Evolutionary conservation across 2,888 invertebrate species (phyloP).

Genomic region (Caenorhabditis sp.): DNA sequence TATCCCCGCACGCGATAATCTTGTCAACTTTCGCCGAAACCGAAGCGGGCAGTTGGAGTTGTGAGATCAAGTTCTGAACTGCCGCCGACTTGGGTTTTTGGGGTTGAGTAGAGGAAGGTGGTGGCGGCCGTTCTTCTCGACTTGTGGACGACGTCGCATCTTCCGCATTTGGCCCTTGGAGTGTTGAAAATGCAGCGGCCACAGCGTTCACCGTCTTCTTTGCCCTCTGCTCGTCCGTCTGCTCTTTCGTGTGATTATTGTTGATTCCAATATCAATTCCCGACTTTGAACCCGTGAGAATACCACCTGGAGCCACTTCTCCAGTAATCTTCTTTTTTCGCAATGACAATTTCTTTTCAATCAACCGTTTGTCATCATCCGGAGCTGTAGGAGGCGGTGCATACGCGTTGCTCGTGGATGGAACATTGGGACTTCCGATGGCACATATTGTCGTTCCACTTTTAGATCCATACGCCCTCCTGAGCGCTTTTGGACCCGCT

Average conservation of each 20-base stretch:
- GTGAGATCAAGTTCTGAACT: slow-evolving; percentile 67
- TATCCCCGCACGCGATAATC: slow-evolving; percentile 71
- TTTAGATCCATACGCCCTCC: slow-evolving; percentile 69
- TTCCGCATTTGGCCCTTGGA: slow-evolving; percentile 18
- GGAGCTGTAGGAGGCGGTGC: slow-evolving; percentile 15
- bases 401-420: slow-evolving; percentile 58
- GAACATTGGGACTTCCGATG: slow-evolving; percentile 60
- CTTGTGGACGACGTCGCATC: not conserved
- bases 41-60: slow-evolving; percentile 74
- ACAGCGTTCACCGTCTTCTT: slow-evolving; percentile 78
- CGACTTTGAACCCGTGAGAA: slow-evolving; percentile 57
- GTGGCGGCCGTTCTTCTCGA: slow-evolving; percentile 6
- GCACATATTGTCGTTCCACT: slow-evolving; percentile 70
- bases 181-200: slow-evolving; percentile 74
- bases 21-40: slow-evolving; percentile 77
- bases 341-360: slow-evolving; percentile 70
- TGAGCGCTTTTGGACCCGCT: slow-evolving; percentile 62
- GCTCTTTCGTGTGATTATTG: slow-evolving; percentile 52
- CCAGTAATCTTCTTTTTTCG: slow-evolving; percentile 62
- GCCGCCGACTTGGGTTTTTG: slow-evolving; percentile 56
- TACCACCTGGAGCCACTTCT: slow-evolving; percentile 30
- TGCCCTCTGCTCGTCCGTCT: slow-evolving; percentile 74
- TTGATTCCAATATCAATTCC: slow-evolving; percentile 63
- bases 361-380: slow-evolving; percentile 59
- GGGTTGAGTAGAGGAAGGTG: not conserved